Evolutionary conservation across 1,140 invertebrate species (phyloP).

Genomic region (Eueides isabella): DNA sequence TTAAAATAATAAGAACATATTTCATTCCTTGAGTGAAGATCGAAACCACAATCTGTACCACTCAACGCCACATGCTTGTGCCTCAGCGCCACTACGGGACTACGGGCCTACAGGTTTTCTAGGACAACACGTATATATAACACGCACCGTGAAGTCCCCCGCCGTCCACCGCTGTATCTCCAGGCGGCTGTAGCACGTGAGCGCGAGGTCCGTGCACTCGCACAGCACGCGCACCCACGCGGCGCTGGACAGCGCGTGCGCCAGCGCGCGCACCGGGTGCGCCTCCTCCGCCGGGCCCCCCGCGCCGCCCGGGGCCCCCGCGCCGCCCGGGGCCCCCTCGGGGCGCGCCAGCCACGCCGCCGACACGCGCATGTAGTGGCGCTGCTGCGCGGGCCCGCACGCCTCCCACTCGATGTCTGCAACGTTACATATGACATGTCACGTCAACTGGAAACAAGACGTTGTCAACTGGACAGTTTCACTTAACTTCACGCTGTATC

Average conservation of each 20-base stretch:
- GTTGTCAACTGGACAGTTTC: no score
- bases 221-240: slow-evolving; percentile 83
- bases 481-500: no score
- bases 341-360: slow-evolving; percentile 63
- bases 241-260: slow-evolving; percentile 80
- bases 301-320: slow-evolving; percentile 83
- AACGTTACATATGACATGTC: no score
- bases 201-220: slow-evolving; percentile 85
- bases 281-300: slow-evolving; percentile 78
- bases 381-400: slow-evolving; percentile 84
- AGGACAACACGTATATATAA: no score
- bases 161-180: slow-evolving; percentile 87
- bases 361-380: slow-evolving; percentile 84
- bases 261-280: slow-evolving; percentile 61
- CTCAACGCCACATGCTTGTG: no score
- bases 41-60: no score
- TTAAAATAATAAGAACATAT: no score
- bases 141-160: slow-evolving; percentile 85
- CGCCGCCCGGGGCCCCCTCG: slow-evolving; percentile 71
- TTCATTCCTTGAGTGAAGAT: no score
- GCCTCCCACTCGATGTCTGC: slow-evolving; percentile 83
- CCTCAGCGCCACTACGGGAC: no score
- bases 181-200: slow-evolving; percentile 73
- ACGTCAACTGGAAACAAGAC: no score
- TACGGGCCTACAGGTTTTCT: no score